These are phyloP conservation scores for Lepetodrilus schrolli DNA, from an alignment of 2,888 invertebrate species.

Conservation along the genomic window DNA sequence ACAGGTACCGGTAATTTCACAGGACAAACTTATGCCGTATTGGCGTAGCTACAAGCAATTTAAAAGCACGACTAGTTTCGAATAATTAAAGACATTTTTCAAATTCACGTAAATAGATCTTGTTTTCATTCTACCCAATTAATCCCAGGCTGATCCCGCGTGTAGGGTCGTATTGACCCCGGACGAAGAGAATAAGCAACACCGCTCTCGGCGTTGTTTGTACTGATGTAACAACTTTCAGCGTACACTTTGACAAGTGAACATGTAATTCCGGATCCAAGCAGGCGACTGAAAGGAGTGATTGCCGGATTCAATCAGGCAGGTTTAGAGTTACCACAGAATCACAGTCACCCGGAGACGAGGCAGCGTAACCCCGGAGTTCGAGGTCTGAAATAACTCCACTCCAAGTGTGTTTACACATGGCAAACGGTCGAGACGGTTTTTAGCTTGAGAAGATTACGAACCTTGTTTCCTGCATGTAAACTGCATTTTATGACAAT, in stretches of 20 bases:
- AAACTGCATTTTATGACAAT: too few relatives aligned
- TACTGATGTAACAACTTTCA: background rate
- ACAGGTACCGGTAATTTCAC: too few relatives aligned
- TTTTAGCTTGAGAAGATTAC: too few relatives aligned
- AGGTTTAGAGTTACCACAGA: background rate
- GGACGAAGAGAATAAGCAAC: background rate
- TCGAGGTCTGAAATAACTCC: too few relatives aligned
- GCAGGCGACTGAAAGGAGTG: background rate
- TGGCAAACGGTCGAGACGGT: too few relatives aligned
- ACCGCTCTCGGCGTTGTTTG: slow-evolving; percentile 5
- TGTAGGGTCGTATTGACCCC: background rate
- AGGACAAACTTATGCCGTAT: too few relatives aligned
- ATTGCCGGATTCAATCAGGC: background rate
- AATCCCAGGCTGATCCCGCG: background rate
- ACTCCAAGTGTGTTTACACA: too few relatives aligned
- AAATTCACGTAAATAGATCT: slow-evolving; percentile 1
- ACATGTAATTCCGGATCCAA: slow-evolving; percentile 14
- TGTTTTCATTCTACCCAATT: slow-evolving; percentile 5
- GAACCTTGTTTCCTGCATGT: too few relatives aligned
- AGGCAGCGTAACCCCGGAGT: too few relatives aligned
- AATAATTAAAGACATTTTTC: slow-evolving; percentile 3
- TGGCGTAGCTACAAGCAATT: too few relatives aligned
- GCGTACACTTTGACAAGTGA: background rate
- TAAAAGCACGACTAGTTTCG: background rate
- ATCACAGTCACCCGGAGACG: background rate